Base-by-base conservation (phyloP, 2,888 invertebrate genomes). In the Boloria euphrosyne region DNA sequence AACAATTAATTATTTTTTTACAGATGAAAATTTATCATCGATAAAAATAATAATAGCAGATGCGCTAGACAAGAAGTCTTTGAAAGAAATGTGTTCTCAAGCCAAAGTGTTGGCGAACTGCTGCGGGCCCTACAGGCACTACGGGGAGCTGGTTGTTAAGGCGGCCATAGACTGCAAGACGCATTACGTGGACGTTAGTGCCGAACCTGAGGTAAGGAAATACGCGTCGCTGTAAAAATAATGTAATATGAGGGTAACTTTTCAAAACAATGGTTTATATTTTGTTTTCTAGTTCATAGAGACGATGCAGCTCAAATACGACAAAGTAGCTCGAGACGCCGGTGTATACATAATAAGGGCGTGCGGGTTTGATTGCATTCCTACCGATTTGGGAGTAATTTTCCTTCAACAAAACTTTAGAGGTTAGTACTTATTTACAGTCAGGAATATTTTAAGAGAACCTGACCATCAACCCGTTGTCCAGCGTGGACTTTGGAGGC, bases 301-400 rank as follows among this genome's bases (percentile, higher is more conserved):
- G 84, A 88, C 86, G 43, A 97, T 97, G 94, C 97, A 97, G 80
- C 84, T 98, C 64, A 93, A 96, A 74, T 98, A 98, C 85, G 91
- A 96, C 74, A 93, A 94, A 66, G 82, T 85, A 51, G 98, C 98
- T 0, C 90, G 95, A 75, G 95, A 96, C 74, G 95, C 96, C 10
- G 96, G 96, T n/a, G 94, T 97, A 4, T 98, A 96, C 84, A 91
- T 99, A 10, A 89, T 99, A 31, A 97, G 97, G 73, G 96, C 98
- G 1, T 98, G 98, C 87, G 99, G 99, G 43, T 96, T 97, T 83
- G 99, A 99, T 86, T 96, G 97, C 78, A 95, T 99, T 73, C 98
- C 98, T 16, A 93, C 95, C 55, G 99, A 99, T 80, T 87, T 98
- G 87, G 98, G 99, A 0, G 88, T 96, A 0, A 85, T 96, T n/a